Conservation (phyloP, 2,797 vertebrate species). For the Paramormyrops hopkinsi region DNA sequence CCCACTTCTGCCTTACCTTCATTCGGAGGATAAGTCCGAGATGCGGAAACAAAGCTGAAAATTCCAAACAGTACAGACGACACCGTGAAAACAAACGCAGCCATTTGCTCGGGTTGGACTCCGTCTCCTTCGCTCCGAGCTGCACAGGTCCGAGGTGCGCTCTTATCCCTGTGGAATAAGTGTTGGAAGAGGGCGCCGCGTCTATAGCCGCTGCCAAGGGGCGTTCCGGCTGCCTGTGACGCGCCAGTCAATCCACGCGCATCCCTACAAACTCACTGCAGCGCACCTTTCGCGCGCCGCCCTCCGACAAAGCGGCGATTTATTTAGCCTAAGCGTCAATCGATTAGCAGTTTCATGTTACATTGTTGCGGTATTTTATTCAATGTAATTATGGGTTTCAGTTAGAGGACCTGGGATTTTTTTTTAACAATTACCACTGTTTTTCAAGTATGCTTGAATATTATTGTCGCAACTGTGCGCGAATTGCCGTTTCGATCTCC, state of each 20-base stretch:
- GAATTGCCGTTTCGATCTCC: not conserved
- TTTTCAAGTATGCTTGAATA: not conserved
- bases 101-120: slow-evolving; percentile 66
- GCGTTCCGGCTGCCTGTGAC: slow-evolving; percentile 44
- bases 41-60: slow-evolving; percentile 66
- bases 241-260: slow-evolving; percentile 33
- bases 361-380: not conserved
- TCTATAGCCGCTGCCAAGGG: slow-evolving; percentile 67
- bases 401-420: not conserved
- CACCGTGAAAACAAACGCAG: slow-evolving; percentile 60
- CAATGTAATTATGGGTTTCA: not conserved
- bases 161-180: slow-evolving; percentile 88
- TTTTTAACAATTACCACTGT: not conserved
- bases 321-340: not conserved
- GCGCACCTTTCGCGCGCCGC: not conserved
- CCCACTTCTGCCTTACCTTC: slow-evolving; percentile 71
- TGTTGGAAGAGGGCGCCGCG: slow-evolving; percentile 67
- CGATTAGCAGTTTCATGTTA: not conserved
- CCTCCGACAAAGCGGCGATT: not conserved
- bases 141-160: slow-evolving; percentile 59
- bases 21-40: slow-evolving; percentile 82
- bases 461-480: not conserved
- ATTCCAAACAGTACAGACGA: slow-evolving; percentile 67
- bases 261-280: not conserved
- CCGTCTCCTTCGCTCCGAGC: slow-evolving; percentile 47